Conservation (phyloP, 1,140 invertebrate species). For the Tetramorium simillimum region DNA sequence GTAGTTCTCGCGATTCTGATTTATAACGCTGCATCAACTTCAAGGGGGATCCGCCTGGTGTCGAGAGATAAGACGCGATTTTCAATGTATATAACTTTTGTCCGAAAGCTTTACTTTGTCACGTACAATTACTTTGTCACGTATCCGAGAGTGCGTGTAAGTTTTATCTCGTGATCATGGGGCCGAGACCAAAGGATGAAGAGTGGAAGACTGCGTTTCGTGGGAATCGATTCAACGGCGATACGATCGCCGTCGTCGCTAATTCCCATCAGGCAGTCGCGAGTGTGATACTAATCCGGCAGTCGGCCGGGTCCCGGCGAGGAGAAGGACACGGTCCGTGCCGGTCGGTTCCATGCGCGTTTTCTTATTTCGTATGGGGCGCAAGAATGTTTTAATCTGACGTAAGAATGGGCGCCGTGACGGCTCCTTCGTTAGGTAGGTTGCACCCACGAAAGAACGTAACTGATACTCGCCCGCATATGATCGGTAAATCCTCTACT, state of each 20-base stretch:
- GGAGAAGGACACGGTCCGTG: slow-evolving; percentile 61
- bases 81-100: slow-evolving; percentile 38
- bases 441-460: slow-evolving; percentile 50
- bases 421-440: slow-evolving; percentile 31
- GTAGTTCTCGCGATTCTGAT: not conserved
- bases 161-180: slow-evolving; percentile 39
- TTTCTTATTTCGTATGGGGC: slow-evolving; percentile 37
- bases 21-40: not conserved
- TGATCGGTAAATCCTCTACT: slow-evolving; percentile 58
- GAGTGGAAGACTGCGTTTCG: slow-evolving; percentile 31
- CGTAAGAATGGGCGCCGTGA: slow-evolving; percentile 57
- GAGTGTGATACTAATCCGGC: slow-evolving; percentile 73
- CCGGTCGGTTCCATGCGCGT: not conserved
- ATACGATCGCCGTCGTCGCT: slow-evolving; percentile 66
- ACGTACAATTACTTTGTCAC: slow-evolving; percentile 39
- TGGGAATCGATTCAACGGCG: slow-evolving; percentile 69
- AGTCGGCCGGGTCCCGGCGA: slow-evolving; percentile 66
- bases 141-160: slow-evolving; percentile 33
- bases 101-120: slow-evolving; percentile 45
- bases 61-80: slow-evolving; percentile 14
- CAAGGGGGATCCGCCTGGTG: not conserved
- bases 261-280: slow-evolving; percentile 71
- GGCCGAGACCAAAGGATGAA: slow-evolving; percentile 31
- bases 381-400: slow-evolving; percentile 74
- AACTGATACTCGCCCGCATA: slow-evolving; percentile 22